phyloP scores from a whole-genome alignment of 2,797 vertebrate genomes.

The Galago senegalensis region DNA sequence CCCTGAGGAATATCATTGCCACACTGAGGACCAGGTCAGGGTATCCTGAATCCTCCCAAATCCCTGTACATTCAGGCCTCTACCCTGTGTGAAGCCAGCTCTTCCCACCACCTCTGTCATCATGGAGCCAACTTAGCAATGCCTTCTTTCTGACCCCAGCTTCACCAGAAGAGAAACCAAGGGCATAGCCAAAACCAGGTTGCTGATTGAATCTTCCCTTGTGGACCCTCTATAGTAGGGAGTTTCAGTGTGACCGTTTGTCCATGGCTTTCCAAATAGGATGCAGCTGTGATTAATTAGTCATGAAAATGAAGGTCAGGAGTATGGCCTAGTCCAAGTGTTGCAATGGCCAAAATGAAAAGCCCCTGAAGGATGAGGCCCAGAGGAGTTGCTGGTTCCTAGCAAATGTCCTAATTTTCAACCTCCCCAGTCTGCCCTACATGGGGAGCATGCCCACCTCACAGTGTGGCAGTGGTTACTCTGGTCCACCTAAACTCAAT shows the following conservation, averaged over 20 bases:
- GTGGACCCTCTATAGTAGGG: background rate
- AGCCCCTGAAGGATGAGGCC: background rate
- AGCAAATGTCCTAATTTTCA: background rate
- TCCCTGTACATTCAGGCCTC: background rate
- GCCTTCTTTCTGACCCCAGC: background rate
- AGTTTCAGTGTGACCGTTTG: background rate
- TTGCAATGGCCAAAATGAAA: no score
- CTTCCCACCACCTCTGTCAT: background rate
- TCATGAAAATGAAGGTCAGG: no score
- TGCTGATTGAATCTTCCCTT: background rate
- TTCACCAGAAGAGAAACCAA: conserved; percentile 11
- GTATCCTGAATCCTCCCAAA: background rate
- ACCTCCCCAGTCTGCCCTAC: background rate
- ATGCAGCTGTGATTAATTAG: no score
- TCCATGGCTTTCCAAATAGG: background rate
- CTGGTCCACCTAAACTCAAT: fast-evolving
- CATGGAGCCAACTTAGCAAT: background rate
- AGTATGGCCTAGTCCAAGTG: background rate
- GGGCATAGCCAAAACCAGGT: background rate
- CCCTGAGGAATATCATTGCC: background rate
- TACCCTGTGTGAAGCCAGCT: background rate
- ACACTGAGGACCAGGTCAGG: background rate
- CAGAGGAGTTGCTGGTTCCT: background rate
- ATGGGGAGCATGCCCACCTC: background rate
- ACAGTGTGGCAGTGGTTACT: background rate